Conservation (phyloP, 2,797 vertebrate genomes). For the Argyrosomus regius region DNA sequence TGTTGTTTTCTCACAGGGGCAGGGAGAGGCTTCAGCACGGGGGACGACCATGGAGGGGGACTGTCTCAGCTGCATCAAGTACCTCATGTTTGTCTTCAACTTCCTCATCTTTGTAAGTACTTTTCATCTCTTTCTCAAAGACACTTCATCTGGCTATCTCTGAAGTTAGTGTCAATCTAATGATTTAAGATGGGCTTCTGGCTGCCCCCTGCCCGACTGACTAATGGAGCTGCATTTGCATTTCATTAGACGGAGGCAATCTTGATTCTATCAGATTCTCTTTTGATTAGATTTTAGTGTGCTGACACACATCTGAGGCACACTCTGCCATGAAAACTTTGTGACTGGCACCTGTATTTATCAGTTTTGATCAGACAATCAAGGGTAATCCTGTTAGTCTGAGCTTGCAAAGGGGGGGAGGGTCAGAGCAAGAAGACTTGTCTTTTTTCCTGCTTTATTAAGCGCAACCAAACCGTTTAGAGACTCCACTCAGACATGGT, state of each 20-base stretch:
- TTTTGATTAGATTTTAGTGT: slow-evolving; percentile 80
- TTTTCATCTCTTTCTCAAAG: slow-evolving; percentile 53
- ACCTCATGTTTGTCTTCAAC: slow-evolving; percentile 97
- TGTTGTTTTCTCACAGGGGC: slow-evolving; percentile 76
- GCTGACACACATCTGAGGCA: slow-evolving; percentile 80
- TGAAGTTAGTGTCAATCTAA: slow-evolving; percentile 70
- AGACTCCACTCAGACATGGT: slow-evolving; percentile 52
- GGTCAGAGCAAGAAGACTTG: slow-evolving; percentile 52
- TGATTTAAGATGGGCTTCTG: slow-evolving; percentile 67
- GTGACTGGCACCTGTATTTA: slow-evolving; percentile 83
- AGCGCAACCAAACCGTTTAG: slow-evolving; percentile 71
- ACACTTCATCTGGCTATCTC: slow-evolving; percentile 54
- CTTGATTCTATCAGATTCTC: slow-evolving; percentile 81
- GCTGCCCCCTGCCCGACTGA: slow-evolving; percentile 56
- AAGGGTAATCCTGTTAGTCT: slow-evolving; percentile 79
- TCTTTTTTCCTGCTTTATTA: slow-evolving; percentile 78
- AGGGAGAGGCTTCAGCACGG: slow-evolving; percentile 84
- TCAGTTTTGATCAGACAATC: slow-evolving; percentile 82
- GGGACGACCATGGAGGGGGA: slow-evolving; percentile 92
- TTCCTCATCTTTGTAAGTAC: slow-evolving; percentile 97
- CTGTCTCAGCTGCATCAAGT: slow-evolving; percentile 96
- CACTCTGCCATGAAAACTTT: slow-evolving; percentile 65
- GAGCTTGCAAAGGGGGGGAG: slow-evolving; percentile 41
- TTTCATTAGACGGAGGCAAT: slow-evolving; percentile 81
- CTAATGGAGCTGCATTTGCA: slow-evolving; percentile 81